Evolutionary conservation across 2,888 invertebrate genomes (phyloP).

Genomic region (Clostera curtula): DNA sequence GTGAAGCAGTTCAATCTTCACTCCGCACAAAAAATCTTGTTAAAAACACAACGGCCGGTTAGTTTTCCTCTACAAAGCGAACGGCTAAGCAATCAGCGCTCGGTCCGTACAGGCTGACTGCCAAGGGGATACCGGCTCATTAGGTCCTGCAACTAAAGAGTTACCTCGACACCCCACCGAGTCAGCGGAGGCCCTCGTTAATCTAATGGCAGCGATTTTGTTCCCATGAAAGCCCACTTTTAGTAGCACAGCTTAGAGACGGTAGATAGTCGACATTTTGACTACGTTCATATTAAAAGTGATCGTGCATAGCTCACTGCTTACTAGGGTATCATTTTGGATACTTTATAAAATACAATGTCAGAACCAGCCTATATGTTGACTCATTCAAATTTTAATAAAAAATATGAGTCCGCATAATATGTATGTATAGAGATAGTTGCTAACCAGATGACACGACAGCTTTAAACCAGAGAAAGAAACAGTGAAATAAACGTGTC

Average conservation of each 20-base stretch:
- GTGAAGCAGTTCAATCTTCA: background rate
- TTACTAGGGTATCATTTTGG: no score
- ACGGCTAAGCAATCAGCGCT: conserved; percentile 37
- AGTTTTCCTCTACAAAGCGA: conserved; percentile 30
- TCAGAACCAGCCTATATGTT: no score
- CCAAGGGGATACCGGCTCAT: conserved; percentile 56
- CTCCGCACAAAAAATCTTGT: conserved; percentile 2
- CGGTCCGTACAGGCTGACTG: conserved; percentile 34
- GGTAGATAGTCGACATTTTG: no score
- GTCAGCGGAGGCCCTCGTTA: conserved; percentile 66
- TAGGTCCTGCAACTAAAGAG: conserved; percentile 58
- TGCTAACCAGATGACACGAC: no score
- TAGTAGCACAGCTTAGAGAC: conserved; percentile 60
- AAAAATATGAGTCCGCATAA: no score
- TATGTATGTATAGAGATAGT: no score
- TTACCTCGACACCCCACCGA: conserved; percentile 52
- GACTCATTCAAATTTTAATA: no score
- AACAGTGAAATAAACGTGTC: no score
- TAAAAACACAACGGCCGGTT: conserved; percentile 20
- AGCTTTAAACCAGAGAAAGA: no score
- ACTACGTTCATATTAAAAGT: no score
- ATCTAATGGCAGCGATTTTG: conserved; percentile 70
- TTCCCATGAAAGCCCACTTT: conserved; percentile 58
- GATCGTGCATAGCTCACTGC: no score
- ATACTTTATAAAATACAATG: no score